A percentile compares a stretch with the other conserved stretches of the same genome.
Evolutionary conservation across 1,140 invertebrate genomes (phyloP).

Genomic region (Caenorhabditis tropicalis): DNA sequence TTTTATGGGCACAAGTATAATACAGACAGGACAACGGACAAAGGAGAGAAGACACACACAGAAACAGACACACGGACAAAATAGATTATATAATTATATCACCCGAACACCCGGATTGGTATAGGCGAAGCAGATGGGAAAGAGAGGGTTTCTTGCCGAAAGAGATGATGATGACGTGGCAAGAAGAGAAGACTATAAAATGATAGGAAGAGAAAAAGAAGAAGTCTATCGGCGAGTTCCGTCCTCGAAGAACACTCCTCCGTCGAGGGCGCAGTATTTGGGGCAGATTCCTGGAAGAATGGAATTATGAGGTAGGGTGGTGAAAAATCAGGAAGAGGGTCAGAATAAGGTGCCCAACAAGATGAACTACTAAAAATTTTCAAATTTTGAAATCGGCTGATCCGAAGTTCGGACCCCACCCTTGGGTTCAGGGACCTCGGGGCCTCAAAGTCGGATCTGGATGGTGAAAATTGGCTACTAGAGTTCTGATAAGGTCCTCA

Average conservation of each 20-base stretch:
- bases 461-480: too few species aligned
- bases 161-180: not conserved
- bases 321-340: too few species aligned
- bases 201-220: not conserved
- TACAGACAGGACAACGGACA: not conserved
- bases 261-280: conserved; percentile 61
- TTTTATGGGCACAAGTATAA: conserved; percentile 37
- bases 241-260: conserved; percentile 64
- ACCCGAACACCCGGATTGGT: conserved; percentile 22
- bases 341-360: too few species aligned
- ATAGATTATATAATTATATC: conserved; percentile 37
- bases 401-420: too few species aligned
- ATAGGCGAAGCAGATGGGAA: not conserved
- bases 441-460: too few species aligned
- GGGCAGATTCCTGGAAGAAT: conserved; percentile 55
- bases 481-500: too few species aligned
- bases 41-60: not conserved
- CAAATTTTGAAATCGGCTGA: too few species aligned
- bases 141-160: not conserved
- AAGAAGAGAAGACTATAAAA: not conserved
- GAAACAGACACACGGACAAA: too few species aligned
- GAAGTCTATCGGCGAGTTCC: conserved; percentile 59
- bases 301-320: not conserved
- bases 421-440: too few species aligned
- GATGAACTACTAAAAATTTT: too few species aligned